Percentiles rank a stretch among this genome's conserved stretches.
These are phyloP conservation scores for Otolemur crassicaudatus DNA, from an alignment of 2,797 vertebrate species.

Conservation along the genomic window DNA sequence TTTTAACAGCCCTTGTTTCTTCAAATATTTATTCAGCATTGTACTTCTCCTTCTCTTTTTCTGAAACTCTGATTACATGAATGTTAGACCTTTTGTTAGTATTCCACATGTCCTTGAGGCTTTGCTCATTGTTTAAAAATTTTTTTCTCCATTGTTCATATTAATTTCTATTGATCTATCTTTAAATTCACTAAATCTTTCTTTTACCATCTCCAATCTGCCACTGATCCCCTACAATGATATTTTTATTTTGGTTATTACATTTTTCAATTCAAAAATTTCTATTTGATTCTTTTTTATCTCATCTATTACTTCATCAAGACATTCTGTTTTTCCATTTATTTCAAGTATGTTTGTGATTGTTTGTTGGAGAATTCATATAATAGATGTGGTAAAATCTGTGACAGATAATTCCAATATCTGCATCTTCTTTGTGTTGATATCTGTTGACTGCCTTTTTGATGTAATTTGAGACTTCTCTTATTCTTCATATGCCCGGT, in stretches of 20 bases:
- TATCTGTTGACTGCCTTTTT: not conserved
- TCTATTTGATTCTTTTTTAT: not conserved
- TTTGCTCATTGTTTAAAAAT: not conserved
- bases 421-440: not conserved
- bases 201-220: not conserved
- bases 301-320: not conserved
- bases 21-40: not conserved
- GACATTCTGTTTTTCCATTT: not conserved
- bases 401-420: not conserved
- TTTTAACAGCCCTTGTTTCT: not conserved
- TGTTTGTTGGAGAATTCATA: not conserved
- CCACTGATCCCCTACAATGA: not conserved
- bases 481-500: not conserved
- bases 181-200: not conserved
- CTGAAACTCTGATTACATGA: not conserved
- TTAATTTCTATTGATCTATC: not conserved
- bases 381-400: not conserved
- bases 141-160: not conserved
- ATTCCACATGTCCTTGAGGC: not conserved
- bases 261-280: not conserved
- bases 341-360: conserved; percentile 7
- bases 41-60: not conserved
- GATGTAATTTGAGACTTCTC: not conserved
- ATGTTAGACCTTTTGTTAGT: not conserved
- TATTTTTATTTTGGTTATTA: not conserved